Base-by-base conservation (phyloP, 2,113 vertebrate species). In the Epinephelus fuscoguttatus region DNA sequence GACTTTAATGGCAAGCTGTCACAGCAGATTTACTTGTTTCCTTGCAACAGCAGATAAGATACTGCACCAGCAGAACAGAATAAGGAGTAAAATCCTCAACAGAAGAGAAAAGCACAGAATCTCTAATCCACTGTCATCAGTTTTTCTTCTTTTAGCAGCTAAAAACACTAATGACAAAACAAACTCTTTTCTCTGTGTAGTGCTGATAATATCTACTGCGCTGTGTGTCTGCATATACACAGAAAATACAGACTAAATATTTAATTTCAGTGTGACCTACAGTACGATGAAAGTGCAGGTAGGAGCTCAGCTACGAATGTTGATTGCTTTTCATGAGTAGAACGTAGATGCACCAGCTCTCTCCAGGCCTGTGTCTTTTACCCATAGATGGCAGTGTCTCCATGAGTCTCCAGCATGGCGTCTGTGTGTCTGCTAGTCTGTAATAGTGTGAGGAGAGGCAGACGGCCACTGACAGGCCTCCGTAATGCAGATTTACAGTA, bases 401-500 rank as follows among this genome's bases (percentile, higher is more conserved):
- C 89, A 70, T 68, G 70, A 74, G 59, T 55, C 78, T 80, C 13
- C 11, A 49, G 21, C 59, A 50, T 23, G 21, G 59, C 69, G 25
- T 56, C 30, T 68, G 62, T 88, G 70, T 75, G 77, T 75, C 78
- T 84, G 27, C 52, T 53, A 53, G 57, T 40, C 61, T 66, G 40
- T 80, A 81, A 78, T 37, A 50, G 49, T 56, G 73, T 62, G 83
- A 87, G 67, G 71, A 86, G 73, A 88, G 33, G 84, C 87, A 85
- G 90, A 78, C 80, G 70, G 74, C 73, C 71, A 17, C 76, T 88
- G 93, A 88, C 92, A 84, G 84, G 70, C 67, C 84, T 81, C 82
- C 45, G 50, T 94, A 90, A 91, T 91, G 83, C 85, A 89, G 85
- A 90, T 91, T 90, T 91, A 92, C 91, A 75, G 78, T 90, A 93